Base-by-base conservation (phyloP, 2,113 vertebrate genomes). In the Antechinus flavipes region DNA sequence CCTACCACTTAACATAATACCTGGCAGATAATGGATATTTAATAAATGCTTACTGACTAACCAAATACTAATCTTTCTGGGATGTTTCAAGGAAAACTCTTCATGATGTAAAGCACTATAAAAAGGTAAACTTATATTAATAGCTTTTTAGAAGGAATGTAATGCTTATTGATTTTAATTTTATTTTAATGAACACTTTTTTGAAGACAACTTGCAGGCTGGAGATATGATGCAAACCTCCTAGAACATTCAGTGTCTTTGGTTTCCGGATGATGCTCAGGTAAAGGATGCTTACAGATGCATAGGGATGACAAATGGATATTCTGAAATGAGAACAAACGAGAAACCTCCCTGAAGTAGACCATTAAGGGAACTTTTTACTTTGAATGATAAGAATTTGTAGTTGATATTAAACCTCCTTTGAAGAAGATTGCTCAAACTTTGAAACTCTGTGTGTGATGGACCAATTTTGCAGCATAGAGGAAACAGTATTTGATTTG, bases 341-440 rank as follows among this genome's bases (percentile, higher is more conserved):
- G 30, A 42, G 23, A 53, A 24, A 10, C 2, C 42, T 8, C 42
- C 47, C 7, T 23, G 91, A 42, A 35, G 8, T 11, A 0, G 35
- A 56, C 27, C 24, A 0, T 10, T 1, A 2, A 22, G 49, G 56
- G 50, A 58, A 27, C n/a, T 42, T 35, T 0, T 0, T 90, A 49
- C n/a, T n/a, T 76, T n/a, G 16, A n/a, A 76, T 76, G 25, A 54
- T 2, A 22, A 6, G 30, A 3, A 1, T 27, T 55, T 16, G 10
- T 19, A 35, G 47, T 56, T 68, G 30, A 68, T 35, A 30, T 35
- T 35, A 68, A 68, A 68, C 90, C 76, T 25, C 27, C 55, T 0
- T 0, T 7, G 93, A 93, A 54, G n/a, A 93, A 47, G 58, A 61
- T 11, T 0, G 0, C 22, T 30, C 1, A 8, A 46, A 8, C 76